phyloP scores from a whole-genome alignment of 23 tunicate species.

The Diplosoma virens region DNA sequence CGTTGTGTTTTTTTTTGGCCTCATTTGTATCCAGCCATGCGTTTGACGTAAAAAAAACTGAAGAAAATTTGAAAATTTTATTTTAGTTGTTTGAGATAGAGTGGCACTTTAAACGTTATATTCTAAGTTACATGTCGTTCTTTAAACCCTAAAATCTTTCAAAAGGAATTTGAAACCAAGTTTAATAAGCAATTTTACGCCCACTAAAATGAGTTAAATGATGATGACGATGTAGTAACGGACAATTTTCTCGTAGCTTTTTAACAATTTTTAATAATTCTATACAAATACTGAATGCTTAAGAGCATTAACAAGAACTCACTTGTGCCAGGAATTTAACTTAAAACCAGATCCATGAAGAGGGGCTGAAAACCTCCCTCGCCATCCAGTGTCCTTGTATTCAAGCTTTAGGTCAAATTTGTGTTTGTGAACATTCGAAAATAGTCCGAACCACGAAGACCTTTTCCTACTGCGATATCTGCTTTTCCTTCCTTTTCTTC shows the following conservation, averaged over 20 bases:
- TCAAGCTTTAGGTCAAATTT: conserved; percentile 56
- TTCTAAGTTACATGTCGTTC: not conserved
- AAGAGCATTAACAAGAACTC: conserved; percentile 9
- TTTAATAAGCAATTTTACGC: no score
- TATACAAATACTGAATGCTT: no score
- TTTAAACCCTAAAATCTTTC: not conserved
- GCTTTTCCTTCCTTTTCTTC: not conserved
- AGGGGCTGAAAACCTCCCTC: conserved; percentile 28
- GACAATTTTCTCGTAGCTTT: no score
- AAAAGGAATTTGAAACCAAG: not conserved
- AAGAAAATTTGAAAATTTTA: no score
- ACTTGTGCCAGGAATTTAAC: conserved; percentile 78
- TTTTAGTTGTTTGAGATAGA: no score
- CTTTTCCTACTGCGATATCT: not conserved
- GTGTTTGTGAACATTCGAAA: conserved; percentile 5
- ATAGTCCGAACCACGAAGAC: conserved; percentile 89
- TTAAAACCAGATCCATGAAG: conserved; percentile 14
- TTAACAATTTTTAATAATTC: no score
- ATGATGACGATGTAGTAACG: no score
- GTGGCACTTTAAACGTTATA: no score
- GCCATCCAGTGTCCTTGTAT: conserved; percentile 54
- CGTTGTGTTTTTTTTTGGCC: no score
- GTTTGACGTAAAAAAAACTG: no score
- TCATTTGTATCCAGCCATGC: no score
- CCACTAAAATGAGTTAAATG: no score